phyloP scores from a whole-genome alignment of 1,140 invertebrate species.

The Cecropterus lyciades region DNA sequence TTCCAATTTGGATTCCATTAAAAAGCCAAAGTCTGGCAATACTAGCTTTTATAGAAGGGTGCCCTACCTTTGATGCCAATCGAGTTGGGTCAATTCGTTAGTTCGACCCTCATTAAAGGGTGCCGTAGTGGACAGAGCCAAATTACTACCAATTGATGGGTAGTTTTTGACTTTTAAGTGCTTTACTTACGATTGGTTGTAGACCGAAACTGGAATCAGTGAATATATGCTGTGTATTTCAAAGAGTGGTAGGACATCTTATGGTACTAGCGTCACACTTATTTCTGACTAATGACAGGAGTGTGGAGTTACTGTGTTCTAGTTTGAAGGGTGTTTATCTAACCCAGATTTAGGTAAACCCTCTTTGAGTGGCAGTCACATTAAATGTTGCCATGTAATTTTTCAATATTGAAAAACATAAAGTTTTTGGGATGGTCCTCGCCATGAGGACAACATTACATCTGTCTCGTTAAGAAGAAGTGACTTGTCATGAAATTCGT shows the following conservation, averaged over 20 bases:
- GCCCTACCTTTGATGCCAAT: conserved; percentile 29
- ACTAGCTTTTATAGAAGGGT: conserved; percentile 16
- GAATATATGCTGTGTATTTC: no score
- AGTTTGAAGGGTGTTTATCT: no score
- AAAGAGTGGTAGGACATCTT: no score
- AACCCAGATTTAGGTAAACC: no score
- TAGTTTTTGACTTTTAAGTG: background rate
- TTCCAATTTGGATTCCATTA: conserved; percentile 6
- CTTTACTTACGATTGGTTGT: background rate
- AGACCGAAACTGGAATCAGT: no score
- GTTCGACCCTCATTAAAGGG: conserved; percentile 30
- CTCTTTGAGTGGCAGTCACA: no score
- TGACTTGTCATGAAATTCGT: background rate
- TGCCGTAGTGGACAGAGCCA: background rate
- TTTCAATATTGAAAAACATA: no score
- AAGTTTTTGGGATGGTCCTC: background rate
- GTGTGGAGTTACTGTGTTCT: no score
- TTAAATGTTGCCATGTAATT: no score
- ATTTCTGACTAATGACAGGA: no score
- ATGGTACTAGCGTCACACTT: no score
- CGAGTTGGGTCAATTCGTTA: conserved; percentile 21
- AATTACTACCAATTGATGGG: conserved; percentile 18
- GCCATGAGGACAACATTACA: background rate
- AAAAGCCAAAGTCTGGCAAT: conserved; percentile 20
- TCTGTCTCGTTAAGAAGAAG: background rate